Evolutionary conservation across 2,888 invertebrate genomes (phyloP).

Genomic region (Caenorhabditis becei): DNA sequence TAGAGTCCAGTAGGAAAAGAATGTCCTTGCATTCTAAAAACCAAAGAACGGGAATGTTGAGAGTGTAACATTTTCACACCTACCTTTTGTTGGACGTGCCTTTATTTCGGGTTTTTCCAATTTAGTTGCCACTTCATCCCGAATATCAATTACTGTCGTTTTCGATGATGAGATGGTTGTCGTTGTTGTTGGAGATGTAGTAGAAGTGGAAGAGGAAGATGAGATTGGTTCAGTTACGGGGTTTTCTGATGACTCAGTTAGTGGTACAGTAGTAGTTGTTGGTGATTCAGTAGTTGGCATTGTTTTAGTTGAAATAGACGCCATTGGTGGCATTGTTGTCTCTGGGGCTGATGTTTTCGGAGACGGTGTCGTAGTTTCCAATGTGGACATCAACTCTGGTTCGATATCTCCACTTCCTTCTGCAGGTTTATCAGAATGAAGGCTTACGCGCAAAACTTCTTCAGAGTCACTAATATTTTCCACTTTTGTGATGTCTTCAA

Average conservation of each 20-base stretch:
- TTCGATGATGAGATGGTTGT: slow-evolving; percentile 34
- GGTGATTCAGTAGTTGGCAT: slow-evolving; percentile 33
- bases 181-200: slow-evolving; percentile 22
- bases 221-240: slow-evolving; percentile 47
- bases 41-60: background rate
- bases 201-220: background rate
- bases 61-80: slow-evolving; percentile 34
- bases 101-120: slow-evolving; percentile 27
- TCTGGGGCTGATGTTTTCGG: slow-evolving; percentile 8
- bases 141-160: slow-evolving; percentile 31
- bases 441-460: slow-evolving; percentile 25
- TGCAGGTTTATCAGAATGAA: slow-evolving; percentile 13
- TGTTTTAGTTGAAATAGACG: slow-evolving; percentile 31
- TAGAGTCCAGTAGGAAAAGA: slow-evolving; percentile 68
- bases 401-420: slow-evolving; percentile 42
- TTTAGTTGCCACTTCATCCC: slow-evolving; percentile 39
- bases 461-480: slow-evolving; percentile 39
- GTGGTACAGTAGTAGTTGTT: slow-evolving; percentile 22
- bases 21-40: slow-evolving; percentile 65
- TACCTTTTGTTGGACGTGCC: slow-evolving; percentile 39
- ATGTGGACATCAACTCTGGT: slow-evolving; percentile 46
- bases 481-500: slow-evolving; percentile 60
- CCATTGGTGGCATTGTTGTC: slow-evolving; percentile 25
- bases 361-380: slow-evolving; percentile 32
- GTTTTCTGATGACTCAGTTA: slow-evolving; percentile 24